These are phyloP conservation scores for Sparidentex hasta DNA, from an alignment of 2,797 vertebrate genomes.

Conservation along the genomic window DNA sequence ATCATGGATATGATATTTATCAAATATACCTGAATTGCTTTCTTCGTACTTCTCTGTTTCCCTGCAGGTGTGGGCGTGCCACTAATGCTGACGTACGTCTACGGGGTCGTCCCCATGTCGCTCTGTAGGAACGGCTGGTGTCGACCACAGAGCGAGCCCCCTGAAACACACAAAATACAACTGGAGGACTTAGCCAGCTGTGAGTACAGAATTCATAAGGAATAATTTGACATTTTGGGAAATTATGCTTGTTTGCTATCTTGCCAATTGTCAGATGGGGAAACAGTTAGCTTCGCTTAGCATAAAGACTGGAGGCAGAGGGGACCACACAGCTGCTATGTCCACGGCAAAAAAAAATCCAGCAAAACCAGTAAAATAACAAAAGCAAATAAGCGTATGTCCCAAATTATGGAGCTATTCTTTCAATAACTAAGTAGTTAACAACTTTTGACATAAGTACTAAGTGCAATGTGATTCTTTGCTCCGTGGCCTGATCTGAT, in stretches of 20 bases:
- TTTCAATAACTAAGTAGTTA: background rate
- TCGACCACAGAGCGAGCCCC: constrained; percentile 82
- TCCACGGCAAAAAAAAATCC: background rate
- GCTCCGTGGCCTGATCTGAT: constrained; percentile 73
- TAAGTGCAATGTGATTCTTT: constrained; percentile 14
- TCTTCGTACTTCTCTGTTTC: constrained; percentile 36
- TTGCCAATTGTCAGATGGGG: background rate
- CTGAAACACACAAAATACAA: constrained; percentile 80
- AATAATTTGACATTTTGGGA: background rate
- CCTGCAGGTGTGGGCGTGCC: constrained; percentile 89
- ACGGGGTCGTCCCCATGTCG: constrained; percentile 90
- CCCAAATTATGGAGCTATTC: background rate
- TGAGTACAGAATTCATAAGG: constrained; percentile 70
- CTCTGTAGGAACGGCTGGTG: constrained; percentile 90
- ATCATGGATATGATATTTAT: background rate
- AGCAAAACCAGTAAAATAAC: too few species aligned
- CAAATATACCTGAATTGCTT: background rate
- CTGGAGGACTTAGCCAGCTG: constrained; percentile 90
- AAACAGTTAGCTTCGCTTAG: constrained; percentile 1
- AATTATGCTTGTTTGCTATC: background rate
- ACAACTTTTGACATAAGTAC: background rate
- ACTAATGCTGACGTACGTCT: constrained; percentile 91
- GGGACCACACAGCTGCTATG: background rate
- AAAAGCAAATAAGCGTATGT: background rate
- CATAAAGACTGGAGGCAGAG: background rate